These are phyloP conservation scores for Ariopsis seemanni DNA, from an alignment of 2,113 vertebrate genomes.

Conservation along the genomic window DNA sequence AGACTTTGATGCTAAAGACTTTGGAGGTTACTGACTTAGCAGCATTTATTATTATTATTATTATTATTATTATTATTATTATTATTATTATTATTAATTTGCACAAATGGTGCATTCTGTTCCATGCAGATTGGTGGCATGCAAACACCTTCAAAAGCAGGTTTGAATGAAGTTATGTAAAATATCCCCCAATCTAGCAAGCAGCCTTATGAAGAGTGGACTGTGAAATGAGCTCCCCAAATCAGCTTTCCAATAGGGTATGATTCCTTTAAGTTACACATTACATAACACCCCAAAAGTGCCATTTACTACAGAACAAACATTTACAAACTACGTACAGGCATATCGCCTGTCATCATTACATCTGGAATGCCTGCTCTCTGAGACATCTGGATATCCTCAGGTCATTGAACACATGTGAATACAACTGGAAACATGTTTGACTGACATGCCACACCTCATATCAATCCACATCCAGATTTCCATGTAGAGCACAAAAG, in stretches of 20 bases:
- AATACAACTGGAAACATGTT: constrained; percentile 44
- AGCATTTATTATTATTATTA: background rate
- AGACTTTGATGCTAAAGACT: background rate
- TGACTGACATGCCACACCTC: constrained; percentile 40
- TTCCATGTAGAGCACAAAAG: background rate
- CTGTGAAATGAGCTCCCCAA: background rate
- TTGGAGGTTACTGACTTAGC: background rate
- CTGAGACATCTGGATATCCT: constrained; percentile 33
- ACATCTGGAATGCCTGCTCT: constrained; percentile 31
- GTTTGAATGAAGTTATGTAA: background rate
- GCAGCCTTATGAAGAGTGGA: background rate
- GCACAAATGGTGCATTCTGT: background rate
- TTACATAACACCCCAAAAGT: background rate
- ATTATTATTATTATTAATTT: background rate
- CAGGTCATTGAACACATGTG: constrained; percentile 14
- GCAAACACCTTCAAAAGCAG: background rate
- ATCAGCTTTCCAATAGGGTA: background rate
- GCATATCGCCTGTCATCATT: constrained; percentile 27
- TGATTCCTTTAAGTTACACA: background rate
- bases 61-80: background rate
- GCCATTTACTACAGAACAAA: constrained; percentile 8
- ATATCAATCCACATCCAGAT: constrained; percentile 8
- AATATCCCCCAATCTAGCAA: background rate
- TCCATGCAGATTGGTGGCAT: background rate
- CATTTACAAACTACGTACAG: constrained; percentile 6